Percentiles rank a stretch among this genome's conserved stretches.
These are phyloP conservation scores for Sciurus vulgaris DNA, from an alignment of 2,797 vertebrate genomes.

Conservation along the genomic window DNA sequence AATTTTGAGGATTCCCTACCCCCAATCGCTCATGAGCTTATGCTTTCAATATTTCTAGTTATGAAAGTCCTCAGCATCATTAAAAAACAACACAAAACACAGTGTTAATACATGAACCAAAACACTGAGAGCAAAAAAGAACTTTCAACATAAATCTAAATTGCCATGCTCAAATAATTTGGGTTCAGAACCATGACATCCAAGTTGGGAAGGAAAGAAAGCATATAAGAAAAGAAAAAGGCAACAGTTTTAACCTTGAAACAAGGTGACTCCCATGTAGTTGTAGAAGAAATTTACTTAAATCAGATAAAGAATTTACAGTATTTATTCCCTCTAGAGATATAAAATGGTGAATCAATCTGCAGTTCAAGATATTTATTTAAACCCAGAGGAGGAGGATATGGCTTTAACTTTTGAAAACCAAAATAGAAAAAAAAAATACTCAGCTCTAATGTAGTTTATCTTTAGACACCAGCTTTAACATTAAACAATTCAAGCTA, in stretches of 20 bases:
- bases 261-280: neutral
- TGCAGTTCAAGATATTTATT: conserved; percentile 64
- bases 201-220: conserved; percentile 29
- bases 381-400: conserved; percentile 52
- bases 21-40: conserved; percentile 5
- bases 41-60: conserved; percentile 40
- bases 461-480: conserved; percentile 70
- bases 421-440: neutral
- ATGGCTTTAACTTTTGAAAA: conserved; percentile 68
- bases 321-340: conserved; percentile 61
- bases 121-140: neutral
- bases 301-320: conserved; percentile 50
- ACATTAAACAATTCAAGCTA: conserved; percentile 70
- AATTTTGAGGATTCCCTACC: conserved; percentile 35
- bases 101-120: conserved; percentile 15
- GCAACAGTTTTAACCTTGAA: conserved; percentile 61
- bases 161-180: conserved; percentile 18
- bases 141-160: conserved; percentile 22
- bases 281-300: conserved; percentile 67
- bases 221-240: neutral
- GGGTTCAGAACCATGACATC: neutral
- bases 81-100: neutral
- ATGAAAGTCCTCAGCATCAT: conserved; percentile 25
- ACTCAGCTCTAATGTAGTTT: conserved; percentile 60
- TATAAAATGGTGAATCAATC: conserved; percentile 69